Base-by-base conservation (phyloP, 2,888 invertebrate species). In the Epinotia demarniana region DNA sequence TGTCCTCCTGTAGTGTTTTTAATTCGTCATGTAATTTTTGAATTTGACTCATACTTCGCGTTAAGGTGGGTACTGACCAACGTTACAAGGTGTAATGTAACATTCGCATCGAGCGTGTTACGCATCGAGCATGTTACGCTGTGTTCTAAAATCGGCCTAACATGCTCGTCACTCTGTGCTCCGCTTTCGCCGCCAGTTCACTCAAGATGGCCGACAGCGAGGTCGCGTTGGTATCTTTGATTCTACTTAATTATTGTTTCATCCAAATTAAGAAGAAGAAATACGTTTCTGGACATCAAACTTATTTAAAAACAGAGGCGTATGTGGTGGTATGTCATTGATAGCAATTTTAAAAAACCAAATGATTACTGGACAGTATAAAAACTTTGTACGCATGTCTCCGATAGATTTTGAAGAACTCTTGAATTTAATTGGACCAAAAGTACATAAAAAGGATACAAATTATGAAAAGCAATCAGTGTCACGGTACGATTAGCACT, bases 241-340 rank as follows among this genome's bases (percentile, higher is more conserved):
- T 66, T 66, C 73, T 79, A 79, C 76, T 78, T 68, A 79, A 64
- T 81, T 79, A 80, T 79, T 80, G 77, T 78, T 78, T 77, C 53
- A 77, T 79, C 77, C 77, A 80, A 78, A 75, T 78, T 58, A 78
- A 80, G 78, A 79, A 81, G 67, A 80, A 81, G 75, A 78, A 79
- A 78, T 78, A 78, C 73, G 77, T 79, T 77, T 72, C 77, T 77
- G 79, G 78, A 77, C 77, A 79, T 78, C 78, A 74, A 77, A 78
- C 73, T 78, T 79, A 78, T 78, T 74, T 78, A 79, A 78, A 79
- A 78, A 77, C 68, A 77, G 77, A 78, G 71, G 64, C 76, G 77
- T 78, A 74, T 79, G 72, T 72, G 76, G 77, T 78, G 76, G 72
- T 68, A 49, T 72, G 70, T 66, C 70, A 66, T 70, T 75, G 70